These are phyloP conservation scores for Mixornis gularis DNA, from an alignment of 2,113 vertebrate species.

Conservation along the genomic window DNA sequence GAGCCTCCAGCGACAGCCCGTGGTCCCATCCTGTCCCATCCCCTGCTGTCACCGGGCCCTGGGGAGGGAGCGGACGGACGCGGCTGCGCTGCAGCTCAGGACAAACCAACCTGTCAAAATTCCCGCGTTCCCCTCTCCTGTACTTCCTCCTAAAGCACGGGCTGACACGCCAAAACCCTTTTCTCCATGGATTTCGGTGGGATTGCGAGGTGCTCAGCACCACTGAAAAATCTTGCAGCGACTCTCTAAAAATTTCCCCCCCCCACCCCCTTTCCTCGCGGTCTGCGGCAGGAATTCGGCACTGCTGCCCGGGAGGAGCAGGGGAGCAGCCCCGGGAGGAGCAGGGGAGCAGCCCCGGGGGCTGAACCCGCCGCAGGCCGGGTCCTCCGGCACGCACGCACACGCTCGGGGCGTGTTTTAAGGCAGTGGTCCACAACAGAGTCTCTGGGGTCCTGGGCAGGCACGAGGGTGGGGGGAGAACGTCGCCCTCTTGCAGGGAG, in stretches of 20 bases:
- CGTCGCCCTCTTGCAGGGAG: not conserved
- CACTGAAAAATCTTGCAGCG: not conserved
- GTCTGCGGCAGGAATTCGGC: not conserved
- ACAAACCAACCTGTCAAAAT: not conserved
- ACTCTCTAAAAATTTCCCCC: not conserved
- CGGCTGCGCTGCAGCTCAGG: slow-evolving; percentile 15
- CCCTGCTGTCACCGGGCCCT: not conserved
- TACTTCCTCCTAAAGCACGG: fast-evolving
- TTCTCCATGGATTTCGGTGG: not conserved
- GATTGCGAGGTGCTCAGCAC: not conserved
- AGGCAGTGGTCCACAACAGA: slow-evolving; percentile 64
- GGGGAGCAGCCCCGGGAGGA: not conserved
- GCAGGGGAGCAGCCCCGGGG: not conserved
- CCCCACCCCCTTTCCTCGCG: fast-evolving
- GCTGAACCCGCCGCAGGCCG: not conserved
- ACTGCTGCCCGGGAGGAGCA: not conserved
- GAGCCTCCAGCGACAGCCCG: slow-evolving; percentile 26
- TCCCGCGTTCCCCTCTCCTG: not conserved
- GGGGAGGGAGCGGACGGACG: not conserved
- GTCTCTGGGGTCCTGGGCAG: slow-evolving; percentile 46
- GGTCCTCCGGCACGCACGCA: not conserved
- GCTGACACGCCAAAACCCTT: not conserved
- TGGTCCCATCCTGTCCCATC: not conserved
- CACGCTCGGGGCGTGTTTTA: not conserved
- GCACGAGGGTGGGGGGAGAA: slow-evolving; percentile 18